Evolutionary conservation across 2,113 vertebrate genomes (phyloP).

Genomic region (Circaetus cinerascens): DNA sequence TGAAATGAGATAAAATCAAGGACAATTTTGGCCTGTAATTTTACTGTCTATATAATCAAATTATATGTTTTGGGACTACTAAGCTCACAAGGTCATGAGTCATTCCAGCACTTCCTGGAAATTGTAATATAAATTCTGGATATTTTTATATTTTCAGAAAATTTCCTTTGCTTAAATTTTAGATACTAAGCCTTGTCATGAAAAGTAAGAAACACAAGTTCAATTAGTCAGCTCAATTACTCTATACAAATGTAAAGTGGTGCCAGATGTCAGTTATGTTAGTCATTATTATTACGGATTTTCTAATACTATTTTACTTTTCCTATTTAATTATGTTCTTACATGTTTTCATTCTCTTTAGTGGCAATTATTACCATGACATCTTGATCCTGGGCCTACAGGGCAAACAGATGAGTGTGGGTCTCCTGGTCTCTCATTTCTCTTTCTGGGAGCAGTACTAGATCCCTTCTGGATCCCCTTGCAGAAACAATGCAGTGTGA

Average conservation of each 20-base stretch:
- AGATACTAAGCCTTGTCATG: neutral
- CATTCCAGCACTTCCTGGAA: constrained; percentile 28
- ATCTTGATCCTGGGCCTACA: neutral
- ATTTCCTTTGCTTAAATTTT: neutral
- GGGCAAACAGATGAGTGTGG: neutral
- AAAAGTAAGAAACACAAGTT: constrained; percentile 40
- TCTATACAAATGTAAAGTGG: neutral
- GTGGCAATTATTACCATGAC: neutral
- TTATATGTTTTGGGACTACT: neutral
- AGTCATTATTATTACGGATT: neutral
- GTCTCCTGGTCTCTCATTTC: neutral
- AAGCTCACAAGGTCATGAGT: neutral
- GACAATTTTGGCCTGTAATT: neutral
- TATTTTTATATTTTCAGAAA: constrained; percentile 7
- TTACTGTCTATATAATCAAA: neutral
- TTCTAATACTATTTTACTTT: constrained; percentile 10
- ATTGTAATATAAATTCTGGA: neutral
- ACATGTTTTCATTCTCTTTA: neutral
- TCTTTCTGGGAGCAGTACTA: neutral
- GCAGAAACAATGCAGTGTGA: neutral
- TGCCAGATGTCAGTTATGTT: constrained; percentile 39
- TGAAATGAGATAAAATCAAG: neutral
- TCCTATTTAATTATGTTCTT: constrained; percentile 12
- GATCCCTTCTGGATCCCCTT: neutral
- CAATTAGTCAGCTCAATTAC: neutral